These are phyloP conservation scores for Centropristis striata DNA, from an alignment of 2,113 vertebrate species.

Conservation along the genomic window DNA sequence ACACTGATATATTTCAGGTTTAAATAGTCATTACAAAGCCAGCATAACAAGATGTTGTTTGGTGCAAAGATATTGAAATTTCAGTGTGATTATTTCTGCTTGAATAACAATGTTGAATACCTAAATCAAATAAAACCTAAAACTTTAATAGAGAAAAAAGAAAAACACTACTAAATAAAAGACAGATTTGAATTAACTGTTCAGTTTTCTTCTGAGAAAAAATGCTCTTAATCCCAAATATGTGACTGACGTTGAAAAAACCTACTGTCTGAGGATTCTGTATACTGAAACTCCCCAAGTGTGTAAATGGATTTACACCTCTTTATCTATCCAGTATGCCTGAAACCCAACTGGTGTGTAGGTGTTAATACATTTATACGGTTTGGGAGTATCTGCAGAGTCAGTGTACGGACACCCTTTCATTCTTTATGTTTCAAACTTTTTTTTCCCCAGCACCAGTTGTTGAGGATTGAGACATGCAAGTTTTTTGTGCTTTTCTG, in stretches of 20 bases:
- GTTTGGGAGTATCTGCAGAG: constrained; percentile 10
- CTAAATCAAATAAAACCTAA: no score
- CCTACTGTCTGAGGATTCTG: neutral
- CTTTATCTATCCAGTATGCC: constrained; percentile 6
- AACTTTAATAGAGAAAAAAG: no score
- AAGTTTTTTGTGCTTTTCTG: neutral
- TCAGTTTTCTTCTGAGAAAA: neutral
- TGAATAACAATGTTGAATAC: no score
- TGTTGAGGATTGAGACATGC: neutral
- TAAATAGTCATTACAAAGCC: neutral
- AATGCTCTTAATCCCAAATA: neutral
- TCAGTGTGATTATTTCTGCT: neutral
- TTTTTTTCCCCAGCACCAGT: neutral
- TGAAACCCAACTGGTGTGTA: constrained; percentile 5
- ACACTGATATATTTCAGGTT: neutral
- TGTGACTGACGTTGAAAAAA: neutral
- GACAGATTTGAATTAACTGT: neutral
- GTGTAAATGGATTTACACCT: constrained; percentile 24
- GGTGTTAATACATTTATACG: constrained; percentile 20
- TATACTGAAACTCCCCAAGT: constrained; percentile 2
- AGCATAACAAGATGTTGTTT: neutral
- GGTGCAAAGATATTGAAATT: neutral
- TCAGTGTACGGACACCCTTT: constrained; percentile 6
- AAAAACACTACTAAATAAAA: neutral
- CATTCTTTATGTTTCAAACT: constrained; percentile 24